Conservation (phyloP, 2,888 invertebrate species). For the Meta bourneti region DNA sequence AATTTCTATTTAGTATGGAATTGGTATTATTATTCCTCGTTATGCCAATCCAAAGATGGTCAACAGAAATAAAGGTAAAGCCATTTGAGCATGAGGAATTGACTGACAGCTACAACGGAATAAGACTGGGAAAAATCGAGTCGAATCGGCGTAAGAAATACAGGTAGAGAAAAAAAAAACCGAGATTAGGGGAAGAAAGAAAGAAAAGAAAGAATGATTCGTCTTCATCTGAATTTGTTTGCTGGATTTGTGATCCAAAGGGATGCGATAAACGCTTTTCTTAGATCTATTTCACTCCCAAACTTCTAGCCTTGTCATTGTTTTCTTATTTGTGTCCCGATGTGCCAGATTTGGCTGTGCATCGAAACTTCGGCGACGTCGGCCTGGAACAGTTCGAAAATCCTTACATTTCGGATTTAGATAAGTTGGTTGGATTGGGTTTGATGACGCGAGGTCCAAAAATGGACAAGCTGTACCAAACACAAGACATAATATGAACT, state of each 20-base stretch:
- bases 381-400: background rate
- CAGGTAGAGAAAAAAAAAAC: background rate
- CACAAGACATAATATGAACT: no score
- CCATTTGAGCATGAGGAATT: no score
- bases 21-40: no score
- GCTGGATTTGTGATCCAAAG: conserved; percentile 51
- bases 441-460: no score
- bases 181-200: conserved; percentile 29
- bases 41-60: no score
- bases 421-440: background rate
- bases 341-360: conserved; percentile 8
- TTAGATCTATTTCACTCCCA: conserved; percentile 45
- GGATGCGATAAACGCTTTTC: conserved; percentile 49
- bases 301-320: conserved; percentile 30
- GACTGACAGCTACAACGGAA: conserved; percentile 5
- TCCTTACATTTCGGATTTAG: background rate
- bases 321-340: conserved; percentile 24
- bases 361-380: background rate
- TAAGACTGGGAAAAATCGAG: background rate
- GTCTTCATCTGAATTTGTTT: conserved; percentile 56
- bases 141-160: conserved; percentile 7
- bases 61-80: no score
- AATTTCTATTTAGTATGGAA: no score
- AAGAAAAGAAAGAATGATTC: conserved; percentile 33
- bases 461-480: no score